Evolutionary conservation across 2,888 invertebrate species (phyloP), one percentile per base, ranked within the genome.

Genomic region (Eupeodes latifasciatus): DNA sequence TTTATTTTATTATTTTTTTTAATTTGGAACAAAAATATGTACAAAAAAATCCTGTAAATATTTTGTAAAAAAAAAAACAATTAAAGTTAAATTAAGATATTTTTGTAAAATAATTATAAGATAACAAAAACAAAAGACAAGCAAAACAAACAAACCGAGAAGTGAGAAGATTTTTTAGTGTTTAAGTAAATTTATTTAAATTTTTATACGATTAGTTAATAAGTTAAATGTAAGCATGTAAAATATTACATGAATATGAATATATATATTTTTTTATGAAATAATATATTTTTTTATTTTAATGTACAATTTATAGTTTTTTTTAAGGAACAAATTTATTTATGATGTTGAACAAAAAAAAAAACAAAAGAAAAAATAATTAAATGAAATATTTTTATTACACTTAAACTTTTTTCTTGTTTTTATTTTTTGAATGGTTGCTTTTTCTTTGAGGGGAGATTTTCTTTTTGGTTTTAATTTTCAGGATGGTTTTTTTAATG

Each of bases 321-420:
- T 47, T 75, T 81, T 36, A 40, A 85, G 77, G 47, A 66, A 84
- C 57, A 27, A 72, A 47, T 59, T 53, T 88, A 88, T 88, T 88
- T 88, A 88, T 88, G 85, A 85, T 85, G 83, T 75, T 75, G 53
- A 72, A 66, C 16, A 51, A 67, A 51, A 55, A 57, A 74, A 27
- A 44, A 84, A 69, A 34, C n/a, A n/a, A n/a, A 74, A 80, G 19
- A 55, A 27, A 83, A 84, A 81, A 62, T 36, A 77, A 88, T 88
- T 88, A 85, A 88, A 88, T 69, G 77, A 74, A 85, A 75, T 81
- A 64, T 81, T 81, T 85, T 84, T 27, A 81, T 88, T 81, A 85
- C 57, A 74, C 62, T 71, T 79, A 53, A 62, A 78, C 6, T 5
- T 49, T 47, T 72, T 64, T 53, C 5, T 44, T 57, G 34, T 71